Percentiles rank a stretch among this genome's conserved stretches.
These are phyloP conservation scores for Volucella inanis DNA, from an alignment of 2,888 invertebrate species.

Conservation along the genomic window DNA sequence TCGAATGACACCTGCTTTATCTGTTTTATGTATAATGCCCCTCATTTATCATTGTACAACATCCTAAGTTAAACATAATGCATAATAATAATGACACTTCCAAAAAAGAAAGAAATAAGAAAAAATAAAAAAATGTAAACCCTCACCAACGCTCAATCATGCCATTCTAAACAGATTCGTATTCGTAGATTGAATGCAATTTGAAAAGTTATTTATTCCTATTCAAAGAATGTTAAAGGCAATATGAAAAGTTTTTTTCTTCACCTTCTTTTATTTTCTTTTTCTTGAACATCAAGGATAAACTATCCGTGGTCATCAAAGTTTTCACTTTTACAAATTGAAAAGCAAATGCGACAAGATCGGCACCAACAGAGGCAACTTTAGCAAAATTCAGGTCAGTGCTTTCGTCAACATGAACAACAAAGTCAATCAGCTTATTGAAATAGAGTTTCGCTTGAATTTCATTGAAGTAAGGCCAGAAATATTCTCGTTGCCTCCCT, in stretches of 20 bases:
- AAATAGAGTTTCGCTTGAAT: constrained; percentile 15
- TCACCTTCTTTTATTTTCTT: neutral
- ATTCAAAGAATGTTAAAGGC: too few relatives aligned
- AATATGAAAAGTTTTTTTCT: too few relatives aligned
- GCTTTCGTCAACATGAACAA: constrained; percentile 39
- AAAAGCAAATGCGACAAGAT: neutral
- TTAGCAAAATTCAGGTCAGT: constrained; percentile 32
- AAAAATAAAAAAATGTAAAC: too few relatives aligned
- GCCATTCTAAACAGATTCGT: neutral
- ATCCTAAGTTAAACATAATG: too few relatives aligned
- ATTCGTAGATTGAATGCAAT: neutral
- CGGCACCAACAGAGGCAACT: neutral
- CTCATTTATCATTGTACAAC: too few relatives aligned
- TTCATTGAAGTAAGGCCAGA: constrained; percentile 21
- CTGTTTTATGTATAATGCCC: too few relatives aligned
- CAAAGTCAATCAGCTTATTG: constrained; percentile 50
- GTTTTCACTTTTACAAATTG: neutral
- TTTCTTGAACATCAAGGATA: constrained; percentile 5
- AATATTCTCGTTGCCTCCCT: neutral
- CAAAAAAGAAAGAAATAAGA: too few relatives aligned
- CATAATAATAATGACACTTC: too few relatives aligned
- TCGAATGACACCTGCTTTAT: too few relatives aligned
- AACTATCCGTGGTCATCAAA: constrained; percentile 25
- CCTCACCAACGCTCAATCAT: neutral
- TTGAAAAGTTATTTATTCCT: too few relatives aligned